Percentiles rank a stretch among this genome's conserved stretches.
phyloP scores from a whole-genome alignment of 2,888 invertebrate species.

The Lithophane leautieri region DNA sequence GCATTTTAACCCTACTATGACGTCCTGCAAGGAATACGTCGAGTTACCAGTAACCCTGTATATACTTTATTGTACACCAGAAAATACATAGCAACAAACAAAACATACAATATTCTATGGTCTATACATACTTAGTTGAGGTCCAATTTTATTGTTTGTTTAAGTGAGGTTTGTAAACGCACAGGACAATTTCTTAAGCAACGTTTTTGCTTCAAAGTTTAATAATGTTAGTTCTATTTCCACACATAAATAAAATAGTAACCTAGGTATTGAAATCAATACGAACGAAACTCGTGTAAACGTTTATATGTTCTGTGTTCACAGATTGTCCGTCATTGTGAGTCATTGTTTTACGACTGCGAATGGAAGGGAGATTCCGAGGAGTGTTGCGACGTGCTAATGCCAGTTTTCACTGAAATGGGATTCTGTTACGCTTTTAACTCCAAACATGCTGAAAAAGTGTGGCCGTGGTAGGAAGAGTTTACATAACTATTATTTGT shows the following conservation, averaged over 20 bases:
- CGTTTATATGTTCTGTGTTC: conserved; percentile 20
- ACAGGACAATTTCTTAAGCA: too few species aligned
- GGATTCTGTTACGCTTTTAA: conserved; percentile 94
- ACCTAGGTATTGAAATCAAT: not conserved
- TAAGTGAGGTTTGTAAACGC: conserved; percentile 6
- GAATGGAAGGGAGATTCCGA: conserved; percentile 92
- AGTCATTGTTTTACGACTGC: conserved; percentile 91
- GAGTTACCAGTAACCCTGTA: too few species aligned
- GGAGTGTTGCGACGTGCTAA: conserved; percentile 92
- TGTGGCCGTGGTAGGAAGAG: conserved; percentile 88
- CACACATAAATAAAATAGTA: not conserved
- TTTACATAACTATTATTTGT: not conserved
- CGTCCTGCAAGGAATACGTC: too few species aligned
- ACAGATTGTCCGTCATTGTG: conserved; percentile 91
- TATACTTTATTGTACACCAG: too few species aligned
- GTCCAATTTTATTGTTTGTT: not conserved
- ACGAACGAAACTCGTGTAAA: not conserved
- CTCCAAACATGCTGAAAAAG: conserved; percentile 90
- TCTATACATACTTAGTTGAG: not conserved
- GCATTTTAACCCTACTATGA: too few species aligned
- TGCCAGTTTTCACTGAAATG: conserved; percentile 93
- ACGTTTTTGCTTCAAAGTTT: too few species aligned
- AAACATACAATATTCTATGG: too few species aligned
- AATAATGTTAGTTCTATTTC: too few species aligned
- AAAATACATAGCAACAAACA: too few species aligned